A percentile compares a stretch with the other conserved stretches of the same genome.
These are phyloP conservation scores for Brachycybe producta DNA, from an alignment of 2,888 invertebrate genomes.

Conservation along the genomic window DNA sequence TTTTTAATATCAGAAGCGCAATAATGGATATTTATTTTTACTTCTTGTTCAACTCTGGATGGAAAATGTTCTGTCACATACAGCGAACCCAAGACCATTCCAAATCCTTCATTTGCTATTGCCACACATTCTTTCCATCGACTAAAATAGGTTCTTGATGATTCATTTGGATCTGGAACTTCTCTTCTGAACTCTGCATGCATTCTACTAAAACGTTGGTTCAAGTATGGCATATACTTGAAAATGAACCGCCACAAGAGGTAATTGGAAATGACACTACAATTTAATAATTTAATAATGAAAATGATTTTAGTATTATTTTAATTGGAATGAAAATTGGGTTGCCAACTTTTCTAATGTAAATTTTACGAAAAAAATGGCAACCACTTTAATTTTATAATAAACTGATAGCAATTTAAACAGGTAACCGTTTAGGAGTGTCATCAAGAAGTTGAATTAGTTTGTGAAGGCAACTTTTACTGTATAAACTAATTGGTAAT, in stretches of 20 bases:
- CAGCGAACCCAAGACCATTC: slow-evolving; percentile 24
- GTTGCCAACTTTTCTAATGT: background rate
- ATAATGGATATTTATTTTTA: slow-evolving; percentile 1
- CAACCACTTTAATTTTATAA: background rate
- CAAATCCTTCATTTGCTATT: slow-evolving; percentile 24
- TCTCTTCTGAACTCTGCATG: slow-evolving; percentile 29
- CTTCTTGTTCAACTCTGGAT: slow-evolving; percentile 13
- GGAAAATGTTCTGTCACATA: slow-evolving; percentile 20
- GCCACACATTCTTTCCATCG: slow-evolving; percentile 27
- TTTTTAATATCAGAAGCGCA: background rate
- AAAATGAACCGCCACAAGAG: slow-evolving; percentile 37
- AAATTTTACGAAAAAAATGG: background rate
- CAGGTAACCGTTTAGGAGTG: slow-evolving; percentile 26
- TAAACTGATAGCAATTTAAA: background rate
- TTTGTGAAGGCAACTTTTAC: slow-evolving; percentile 29
- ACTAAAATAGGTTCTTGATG: slow-evolving; percentile 18
- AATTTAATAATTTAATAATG: slow-evolving; percentile 11
- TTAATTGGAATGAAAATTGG: background rate
- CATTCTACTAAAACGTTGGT: slow-evolving; percentile 30
- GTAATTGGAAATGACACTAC: slow-evolving; percentile 39
- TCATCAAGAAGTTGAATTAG: slow-evolving; percentile 26
- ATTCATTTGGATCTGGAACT: slow-evolving; percentile 22
- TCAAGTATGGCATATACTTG: slow-evolving; percentile 34
- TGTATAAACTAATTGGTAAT: slow-evolving; percentile 28
- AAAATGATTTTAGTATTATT: background rate